A percentile compares a stretch with the other conserved stretches of the same genome.
These are phyloP conservation scores for Lutjanus campechanus DNA, from an alignment of 2,797 vertebrate species.

Conservation along the genomic window DNA sequence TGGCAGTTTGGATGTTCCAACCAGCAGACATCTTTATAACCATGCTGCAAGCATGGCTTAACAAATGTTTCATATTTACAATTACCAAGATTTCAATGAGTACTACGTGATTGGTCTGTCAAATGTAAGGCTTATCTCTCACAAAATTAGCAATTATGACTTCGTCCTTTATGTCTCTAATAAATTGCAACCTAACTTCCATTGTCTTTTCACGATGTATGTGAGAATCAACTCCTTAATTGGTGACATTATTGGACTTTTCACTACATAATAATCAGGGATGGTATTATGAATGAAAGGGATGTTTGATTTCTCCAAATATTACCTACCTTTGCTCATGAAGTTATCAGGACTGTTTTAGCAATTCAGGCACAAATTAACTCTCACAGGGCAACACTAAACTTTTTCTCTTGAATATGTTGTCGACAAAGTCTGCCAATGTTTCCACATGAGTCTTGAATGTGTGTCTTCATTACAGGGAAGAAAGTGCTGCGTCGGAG, in stretches of 20 bases:
- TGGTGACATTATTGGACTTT: neutral
- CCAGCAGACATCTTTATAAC: too few relatives aligned
- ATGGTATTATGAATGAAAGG: neutral
- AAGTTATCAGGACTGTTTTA: neutral
- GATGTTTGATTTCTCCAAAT: neutral
- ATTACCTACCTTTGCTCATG: neutral
- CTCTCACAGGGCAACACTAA: neutral
- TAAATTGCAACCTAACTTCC: neutral
- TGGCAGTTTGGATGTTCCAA: neutral
- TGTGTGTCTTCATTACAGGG: constrained; percentile 63
- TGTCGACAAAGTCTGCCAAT: neutral
- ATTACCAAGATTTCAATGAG: too few relatives aligned
- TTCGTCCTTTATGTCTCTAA: neutral
- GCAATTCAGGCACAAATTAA: neutral
- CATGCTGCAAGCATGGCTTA: too few relatives aligned
- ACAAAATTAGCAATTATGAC: too few relatives aligned
- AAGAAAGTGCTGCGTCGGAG: constrained; percentile 59
- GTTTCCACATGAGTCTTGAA: neutral
- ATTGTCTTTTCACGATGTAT: neutral
- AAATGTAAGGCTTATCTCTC: neutral
- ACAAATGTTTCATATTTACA: too few relatives aligned
- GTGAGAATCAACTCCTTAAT: neutral
- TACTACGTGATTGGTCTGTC: too few relatives aligned
- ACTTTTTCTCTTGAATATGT: neutral
- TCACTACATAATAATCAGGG: neutral